A percentile compares a stretch with the other conserved stretches of the same genome.
phyloP scores from a whole-genome alignment of 2,888 invertebrate species.

The Platycheirus albimanus region DNA sequence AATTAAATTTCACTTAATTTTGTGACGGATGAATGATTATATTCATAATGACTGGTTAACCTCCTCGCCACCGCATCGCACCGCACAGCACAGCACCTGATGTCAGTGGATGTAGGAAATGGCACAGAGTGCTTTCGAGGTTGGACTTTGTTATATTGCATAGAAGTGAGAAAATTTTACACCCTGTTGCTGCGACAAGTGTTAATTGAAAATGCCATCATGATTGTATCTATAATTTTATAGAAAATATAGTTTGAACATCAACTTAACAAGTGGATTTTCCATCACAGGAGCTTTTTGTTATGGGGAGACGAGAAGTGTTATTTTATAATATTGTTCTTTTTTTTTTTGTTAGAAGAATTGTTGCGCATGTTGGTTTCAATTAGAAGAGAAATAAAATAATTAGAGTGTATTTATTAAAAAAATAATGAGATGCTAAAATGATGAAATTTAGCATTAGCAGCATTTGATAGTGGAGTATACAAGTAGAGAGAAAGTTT shows the following conservation, averaged over 20 bases:
- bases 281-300: not conserved
- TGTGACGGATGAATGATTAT: constrained; percentile 47
- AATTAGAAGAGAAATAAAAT: not conserved
- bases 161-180: constrained; percentile 25
- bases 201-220: constrained; percentile 50
- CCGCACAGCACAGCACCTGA: not conserved
- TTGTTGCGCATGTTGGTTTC: not conserved
- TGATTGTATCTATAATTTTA: constrained; percentile 10
- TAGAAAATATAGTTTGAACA: constrained; percentile 13
- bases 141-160: not conserved
- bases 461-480: too few species aligned
- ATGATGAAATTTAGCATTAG: too few species aligned
- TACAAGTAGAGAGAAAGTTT: too few species aligned
- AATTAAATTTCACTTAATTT: constrained; percentile 57
- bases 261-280: not conserved
- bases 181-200: constrained; percentile 21
- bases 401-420: too few species aligned
- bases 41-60: constrained; percentile 24
- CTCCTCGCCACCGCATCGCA: not conserved
- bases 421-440: too few species aligned
- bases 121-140: not conserved
- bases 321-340: too few species aligned
- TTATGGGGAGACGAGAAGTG: too few species aligned
- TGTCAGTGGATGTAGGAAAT: constrained; percentile 14
- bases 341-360: too few species aligned